Evolutionary conservation across 1,140 invertebrate genomes (phyloP), one percentile per base, ranked within the genome.

Genomic region (Camponotus pennsylvanicus): DNA sequence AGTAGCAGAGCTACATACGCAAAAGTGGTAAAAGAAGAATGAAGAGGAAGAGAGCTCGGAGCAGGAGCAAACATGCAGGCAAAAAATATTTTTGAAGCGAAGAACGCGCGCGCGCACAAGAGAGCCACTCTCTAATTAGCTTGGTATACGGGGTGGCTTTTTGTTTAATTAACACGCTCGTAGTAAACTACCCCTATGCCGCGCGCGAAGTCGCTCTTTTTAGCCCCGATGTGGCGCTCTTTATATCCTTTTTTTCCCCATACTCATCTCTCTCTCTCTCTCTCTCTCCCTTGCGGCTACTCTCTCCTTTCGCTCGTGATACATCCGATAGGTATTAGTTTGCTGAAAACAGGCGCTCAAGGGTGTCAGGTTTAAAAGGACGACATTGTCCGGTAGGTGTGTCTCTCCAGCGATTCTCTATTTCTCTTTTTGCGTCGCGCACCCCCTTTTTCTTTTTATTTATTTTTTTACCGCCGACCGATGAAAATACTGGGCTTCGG

Each of bases 161-260:
- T 94, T 94, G 92, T 94, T 94, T 94, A 93, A 94, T 94, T 93
- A 94, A 92, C 92, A 92, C 92, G 91, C 91, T 88, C 87, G 85
- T 88, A 87, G 91, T 93, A 92, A 93, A 93, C 91, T 86, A 91
- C 88, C 79, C 40, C 57, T 80, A 66, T 69, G 77, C 80, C 49
- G 67, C 69, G 71, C 42, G 42, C 66, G 69, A 66, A 78, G 42
- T 88, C 37, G 76, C 18, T 52, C 32, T 40, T 4, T 49, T n/a
- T 78, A 34, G 49, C 49, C 66, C 63, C 42, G 59, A 45, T 57
- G 45, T 66, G 27, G 34, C 71, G 61, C 66, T 52, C 49, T 90
- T 88, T 88, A 88, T 61, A 27, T 37, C 21, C 59, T 89, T 69
- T 64, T 15, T 42, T 18, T 15, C 7, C 63, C 27, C 32, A 40